Base-by-base conservation (phyloP, 2,797 vertebrate species). In the Sternotherus odoratus region DNA sequence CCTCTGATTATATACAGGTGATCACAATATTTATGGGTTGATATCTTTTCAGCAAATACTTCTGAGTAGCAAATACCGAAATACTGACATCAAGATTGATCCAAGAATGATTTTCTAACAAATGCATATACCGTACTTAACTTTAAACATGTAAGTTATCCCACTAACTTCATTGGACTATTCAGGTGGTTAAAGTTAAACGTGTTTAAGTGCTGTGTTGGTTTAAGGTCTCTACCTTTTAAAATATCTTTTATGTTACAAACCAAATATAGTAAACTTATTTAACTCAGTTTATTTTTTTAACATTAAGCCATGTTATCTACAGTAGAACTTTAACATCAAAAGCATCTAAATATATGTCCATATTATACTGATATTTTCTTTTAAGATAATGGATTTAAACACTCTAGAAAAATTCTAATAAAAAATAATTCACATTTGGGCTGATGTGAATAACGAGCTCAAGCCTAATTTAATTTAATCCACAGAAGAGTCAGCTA, bases 321-420 rank as follows among this genome's bases (percentile, higher is more conserved):
- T 77, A 81, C 28, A 11, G 5, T 78, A 43, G 28, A 60, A 39
- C n/a, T 49, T 33, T 13, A 57, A 36, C 24, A 60, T 50, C 60
- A 82, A 93, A 78, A 72, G 19, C 50, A 87, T 88, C n/a, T 74
- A 50, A 79, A 91, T 92, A 56, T 81, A 53, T 56, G 60, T 39
- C 4, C 4, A 10, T 77, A 49, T 69, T 79, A 36, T 11, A 86
- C 28, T 17, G 11, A 74, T 51, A 50, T 66, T 86, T 8, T 80
- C 83, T 92, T 93, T 95, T 82, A 93, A 87, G 50, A 21, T 85
- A 87, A 85, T 83, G 12, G 3, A 84, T 91, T 74, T 53, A 82
- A 95, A 88, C 78, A 30, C 7, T 79, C 85, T 48, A 79, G 49
- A 92, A 83, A 92, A 91, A 50, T 36, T 43, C 43, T 43, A 43